phyloP scores from a whole-genome alignment of 2,113 vertebrate genomes.

The Austrofundulus limnaeus region DNA sequence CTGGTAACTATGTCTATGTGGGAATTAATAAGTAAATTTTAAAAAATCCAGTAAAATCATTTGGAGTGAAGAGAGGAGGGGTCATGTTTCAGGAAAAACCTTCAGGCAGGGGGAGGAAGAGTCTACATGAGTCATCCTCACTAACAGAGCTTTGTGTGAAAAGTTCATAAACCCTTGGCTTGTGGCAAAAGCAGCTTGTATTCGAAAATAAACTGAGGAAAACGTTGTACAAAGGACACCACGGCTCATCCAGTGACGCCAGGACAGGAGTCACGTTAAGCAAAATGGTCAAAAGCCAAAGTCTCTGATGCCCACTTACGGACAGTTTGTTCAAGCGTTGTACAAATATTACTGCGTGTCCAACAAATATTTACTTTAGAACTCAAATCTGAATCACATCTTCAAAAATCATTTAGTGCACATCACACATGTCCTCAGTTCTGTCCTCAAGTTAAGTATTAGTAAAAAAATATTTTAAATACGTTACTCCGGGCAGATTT shows the following conservation, averaged over 20 bases:
- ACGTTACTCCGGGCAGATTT: too few relatives aligned
- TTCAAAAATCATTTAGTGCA: slow-evolving; percentile 10
- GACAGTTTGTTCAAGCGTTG: slow-evolving; percentile 23
- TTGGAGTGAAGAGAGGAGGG: too few relatives aligned
- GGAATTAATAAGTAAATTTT: too few relatives aligned
- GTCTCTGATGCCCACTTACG: slow-evolving; percentile 42
- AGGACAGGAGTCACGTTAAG: slow-evolving; percentile 21
- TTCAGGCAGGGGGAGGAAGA: not conserved
- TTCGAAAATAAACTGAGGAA: not conserved
- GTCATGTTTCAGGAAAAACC: slow-evolving; percentile 21
- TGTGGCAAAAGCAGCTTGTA: too few relatives aligned
- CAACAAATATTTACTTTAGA: slow-evolving; percentile 1
- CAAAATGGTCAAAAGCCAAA: slow-evolving; percentile 40
- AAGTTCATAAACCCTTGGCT: too few relatives aligned
- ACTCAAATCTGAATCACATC: not conserved
- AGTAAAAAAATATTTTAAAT: too few relatives aligned
- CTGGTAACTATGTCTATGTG: too few relatives aligned
- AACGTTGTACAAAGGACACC: slow-evolving; percentile 9
- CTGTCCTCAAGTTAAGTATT: not conserved
- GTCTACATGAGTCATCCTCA: too few relatives aligned
- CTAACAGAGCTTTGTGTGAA: too few relatives aligned
- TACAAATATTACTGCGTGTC: slow-evolving; percentile 21
- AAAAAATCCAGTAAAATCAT: too few relatives aligned
- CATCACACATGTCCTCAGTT: too few relatives aligned
- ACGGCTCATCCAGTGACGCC: not conserved